These are phyloP conservation scores for Eurosta solidaginis DNA, from an alignment of 1,140 invertebrate genomes.

Conservation along the genomic window DNA sequence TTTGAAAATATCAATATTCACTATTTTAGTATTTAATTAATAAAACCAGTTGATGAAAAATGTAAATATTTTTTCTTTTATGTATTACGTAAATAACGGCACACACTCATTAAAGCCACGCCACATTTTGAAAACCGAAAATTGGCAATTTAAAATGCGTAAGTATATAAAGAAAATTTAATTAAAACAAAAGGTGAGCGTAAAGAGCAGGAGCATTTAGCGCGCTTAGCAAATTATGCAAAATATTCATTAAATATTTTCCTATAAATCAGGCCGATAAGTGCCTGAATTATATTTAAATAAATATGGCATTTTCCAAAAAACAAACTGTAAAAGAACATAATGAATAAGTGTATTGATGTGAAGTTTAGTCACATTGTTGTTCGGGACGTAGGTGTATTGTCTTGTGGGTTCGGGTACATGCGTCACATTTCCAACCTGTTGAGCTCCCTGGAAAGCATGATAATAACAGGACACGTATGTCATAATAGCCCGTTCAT, in stretches of 20 bases:
- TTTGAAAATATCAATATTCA: too few relatives aligned
- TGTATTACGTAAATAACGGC: background rate
- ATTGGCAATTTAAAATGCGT: background rate
- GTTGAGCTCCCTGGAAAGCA: slow-evolving; percentile 96
- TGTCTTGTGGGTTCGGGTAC: slow-evolving; percentile 61
- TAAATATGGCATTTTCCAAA: slow-evolving; percentile 40
- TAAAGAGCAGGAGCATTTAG: background rate
- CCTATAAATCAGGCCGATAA: background rate
- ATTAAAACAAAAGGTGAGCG: background rate
- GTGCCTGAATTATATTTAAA: background rate
- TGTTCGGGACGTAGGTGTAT: slow-evolving; percentile 61
- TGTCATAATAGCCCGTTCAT: slow-evolving; percentile 97
- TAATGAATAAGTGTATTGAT: slow-evolving; percentile 54
- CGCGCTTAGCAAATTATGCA: background rate
- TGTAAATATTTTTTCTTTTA: too few relatives aligned
- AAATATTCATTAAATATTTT: background rate
- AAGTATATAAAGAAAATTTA: background rate
- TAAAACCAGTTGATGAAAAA: too few relatives aligned
- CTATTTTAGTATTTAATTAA: too few relatives aligned
- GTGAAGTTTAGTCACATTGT: slow-evolving; percentile 61
- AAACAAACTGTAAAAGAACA: slow-evolving; percentile 46
- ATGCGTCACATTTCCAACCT: slow-evolving; percentile 75
- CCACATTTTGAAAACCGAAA: background rate
- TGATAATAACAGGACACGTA: slow-evolving; percentile 99
- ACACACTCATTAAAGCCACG: background rate